phyloP scores from a whole-genome alignment of 2,113 vertebrate species.

The Rhinolophus sinicus region DNA sequence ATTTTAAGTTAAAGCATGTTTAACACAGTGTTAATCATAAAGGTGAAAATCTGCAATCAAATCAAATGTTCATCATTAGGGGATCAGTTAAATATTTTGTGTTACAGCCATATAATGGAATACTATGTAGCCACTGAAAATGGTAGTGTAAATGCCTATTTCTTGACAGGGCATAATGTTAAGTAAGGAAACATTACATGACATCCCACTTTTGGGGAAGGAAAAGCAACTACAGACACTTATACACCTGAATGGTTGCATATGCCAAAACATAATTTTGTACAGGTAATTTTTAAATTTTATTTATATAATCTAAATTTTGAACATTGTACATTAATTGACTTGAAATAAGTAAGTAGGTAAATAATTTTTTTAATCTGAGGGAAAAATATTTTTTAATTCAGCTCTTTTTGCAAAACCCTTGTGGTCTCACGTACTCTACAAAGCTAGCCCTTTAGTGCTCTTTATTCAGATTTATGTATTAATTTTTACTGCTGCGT shows the following conservation, averaged over 20 bases:
- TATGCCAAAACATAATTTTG: background rate
- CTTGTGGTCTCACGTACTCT: background rate
- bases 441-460: background rate
- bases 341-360: slow-evolving; percentile 1
- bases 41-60: background rate
- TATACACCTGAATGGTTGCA: background rate
- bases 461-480: background rate
- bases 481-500: background rate
- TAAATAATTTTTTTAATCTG: background rate
- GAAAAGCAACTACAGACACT: background rate
- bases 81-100: background rate
- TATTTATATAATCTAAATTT: background rate
- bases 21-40: background rate
- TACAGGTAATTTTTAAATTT: background rate
- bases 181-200: background rate
- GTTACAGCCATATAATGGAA: background rate
- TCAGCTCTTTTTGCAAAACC: background rate
- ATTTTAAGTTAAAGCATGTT: background rate
- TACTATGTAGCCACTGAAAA: background rate
- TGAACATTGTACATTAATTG: background rate
- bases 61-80: background rate
- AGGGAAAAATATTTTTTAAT: background rate
- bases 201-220: background rate
- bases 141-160: background rate
- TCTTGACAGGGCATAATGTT: background rate